A percentile compares a stretch with the other conserved stretches of the same genome.
Conservation (phyloP, 2,113 vertebrate species). For the Eupsittula cactorum region DNA sequence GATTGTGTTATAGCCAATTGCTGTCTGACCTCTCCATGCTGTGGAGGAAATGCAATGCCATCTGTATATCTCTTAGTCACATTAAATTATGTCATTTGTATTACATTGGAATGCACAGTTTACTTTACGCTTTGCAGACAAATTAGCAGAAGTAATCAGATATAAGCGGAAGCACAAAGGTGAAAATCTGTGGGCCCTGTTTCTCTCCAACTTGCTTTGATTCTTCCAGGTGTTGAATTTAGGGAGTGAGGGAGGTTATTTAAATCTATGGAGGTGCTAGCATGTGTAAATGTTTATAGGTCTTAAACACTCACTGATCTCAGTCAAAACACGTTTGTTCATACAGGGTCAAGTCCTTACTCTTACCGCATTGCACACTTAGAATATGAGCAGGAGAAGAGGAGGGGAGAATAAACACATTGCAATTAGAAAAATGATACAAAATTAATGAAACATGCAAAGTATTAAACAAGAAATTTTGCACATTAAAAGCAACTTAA, state of each 20-base stretch:
- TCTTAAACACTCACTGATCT: not conserved
- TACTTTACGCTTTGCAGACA: constrained; percentile 52
- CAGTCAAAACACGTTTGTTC: not conserved
- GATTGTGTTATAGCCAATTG: constrained; percentile 70
- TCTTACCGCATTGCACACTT: not conserved
- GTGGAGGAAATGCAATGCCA: constrained; percentile 64
- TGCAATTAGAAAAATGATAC: not conserved
- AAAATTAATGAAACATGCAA: not conserved
- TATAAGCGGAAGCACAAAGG: constrained; percentile 4
- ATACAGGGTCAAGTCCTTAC: not conserved
- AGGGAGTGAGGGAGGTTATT: not conserved
- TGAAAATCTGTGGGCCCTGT: not conserved
- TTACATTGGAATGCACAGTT: constrained; percentile 48
- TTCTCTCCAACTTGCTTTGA: not conserved
- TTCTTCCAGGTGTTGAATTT: constrained; percentile 41
- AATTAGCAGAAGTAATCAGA: constrained; percentile 53
- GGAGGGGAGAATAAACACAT: not conserved
- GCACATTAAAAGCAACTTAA: not conserved
- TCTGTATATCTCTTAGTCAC: constrained; percentile 76
- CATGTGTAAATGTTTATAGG: constrained; percentile 34
- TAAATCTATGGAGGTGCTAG: constrained; percentile 3
- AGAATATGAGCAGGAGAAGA: not conserved
- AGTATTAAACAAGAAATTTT: not conserved
- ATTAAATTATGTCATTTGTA: constrained; percentile 74
- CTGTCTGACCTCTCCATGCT: constrained; percentile 70